Evolutionary conservation across 2,797 vertebrate species (phyloP), one percentile per base, ranked within the genome.

Genomic region (Helarctos malayanus): DNA sequence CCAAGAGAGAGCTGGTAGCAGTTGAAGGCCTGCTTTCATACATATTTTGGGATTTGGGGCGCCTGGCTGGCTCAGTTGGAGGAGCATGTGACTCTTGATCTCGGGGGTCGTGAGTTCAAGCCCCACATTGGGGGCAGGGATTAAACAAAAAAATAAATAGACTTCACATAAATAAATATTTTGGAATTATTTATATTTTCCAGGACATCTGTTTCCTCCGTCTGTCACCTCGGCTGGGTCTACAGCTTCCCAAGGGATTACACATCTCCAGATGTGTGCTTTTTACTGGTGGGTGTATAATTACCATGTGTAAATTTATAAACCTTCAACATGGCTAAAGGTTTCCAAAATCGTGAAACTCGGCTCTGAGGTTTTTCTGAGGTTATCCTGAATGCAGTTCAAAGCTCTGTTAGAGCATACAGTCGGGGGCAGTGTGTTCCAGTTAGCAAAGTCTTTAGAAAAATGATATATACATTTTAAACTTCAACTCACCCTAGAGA

Each of bases 311-410:
- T 15, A 59, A 75, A 87, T 49, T 73, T 54, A 90, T 7, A 92
- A 89, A 89, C 59, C 38, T 82, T 92, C 84, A 75, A 73, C 54
- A 5, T 6, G 18, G 69, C 63, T 35, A 3, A 93, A 79, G 82
- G 79, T 27, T 91, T 57, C 54, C 23, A 11, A 68, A 92, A 59
- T 27, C 79, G 11, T 35, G 57, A 63, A 78, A 90, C 41, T 78
- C 95, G 21, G 54, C 38, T 52, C 81, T 69, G 76, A 63, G 29
- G 59, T 35, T 79, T 96, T 73, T 71, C 79, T 65, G n/a, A 97
- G 19, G n/a, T 75, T 73, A n/a, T 25, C 56, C 45, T 71, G 65
- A 63, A 13, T 54, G 29, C 25, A 29, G 59, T 41, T 27, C 18
- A 61, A 27, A 16, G 71, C 21, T 41, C 61, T 54, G 49, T 73